Conservation (phyloP, 2,797 vertebrate species). For the Hoplostethus atlanticus region DNA sequence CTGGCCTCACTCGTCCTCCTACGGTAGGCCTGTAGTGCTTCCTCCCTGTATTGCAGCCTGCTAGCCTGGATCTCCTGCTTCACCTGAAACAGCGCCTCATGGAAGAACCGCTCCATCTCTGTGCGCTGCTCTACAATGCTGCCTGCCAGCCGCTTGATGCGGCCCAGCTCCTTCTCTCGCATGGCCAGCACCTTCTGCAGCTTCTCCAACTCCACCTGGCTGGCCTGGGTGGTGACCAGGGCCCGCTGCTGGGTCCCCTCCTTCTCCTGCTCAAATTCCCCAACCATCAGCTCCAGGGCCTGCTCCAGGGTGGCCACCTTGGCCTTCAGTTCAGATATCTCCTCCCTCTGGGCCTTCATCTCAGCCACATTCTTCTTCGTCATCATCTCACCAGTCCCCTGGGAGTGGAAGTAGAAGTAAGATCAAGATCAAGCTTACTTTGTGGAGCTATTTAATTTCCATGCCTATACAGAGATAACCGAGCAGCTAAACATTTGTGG, state of each 20-base stretch:
- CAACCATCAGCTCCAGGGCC: conserved; percentile 66
- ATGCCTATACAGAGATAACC: conserved; percentile 2
- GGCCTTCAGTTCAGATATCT: conserved; percentile 77
- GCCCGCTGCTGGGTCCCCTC: conserved; percentile 56
- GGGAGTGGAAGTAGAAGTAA: conserved; percentile 31
- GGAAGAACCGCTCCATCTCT: conserved; percentile 90
- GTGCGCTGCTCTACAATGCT: conserved; percentile 86
- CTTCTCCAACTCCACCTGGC: conserved; percentile 81
- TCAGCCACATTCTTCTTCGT: conserved; percentile 84
- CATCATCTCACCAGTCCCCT: conserved; percentile 86
- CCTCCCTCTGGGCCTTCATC: conserved; percentile 80
- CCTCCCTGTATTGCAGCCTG: conserved; percentile 83
- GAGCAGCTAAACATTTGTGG: conserved; percentile 43
- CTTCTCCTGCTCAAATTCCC: conserved; percentile 73
- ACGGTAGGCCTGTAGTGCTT: conserved; percentile 83
- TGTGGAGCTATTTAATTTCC: conserved; percentile 26
- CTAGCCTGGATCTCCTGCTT: conserved; percentile 85
- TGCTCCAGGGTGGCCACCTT: conserved; percentile 83
- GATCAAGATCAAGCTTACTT: not conserved
- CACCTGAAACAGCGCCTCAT: conserved; percentile 87
- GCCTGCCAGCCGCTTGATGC: conserved; percentile 84
- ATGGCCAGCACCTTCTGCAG: conserved; percentile 85
- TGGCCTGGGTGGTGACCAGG: conserved; percentile 71
- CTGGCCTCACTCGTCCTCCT: conserved; percentile 83
- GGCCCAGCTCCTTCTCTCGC: conserved; percentile 86